Percentiles rank a stretch among this genome's conserved stretches.
Conservation (phyloP, 1,140 invertebrate species). For the Artemia franciscana region DNA sequence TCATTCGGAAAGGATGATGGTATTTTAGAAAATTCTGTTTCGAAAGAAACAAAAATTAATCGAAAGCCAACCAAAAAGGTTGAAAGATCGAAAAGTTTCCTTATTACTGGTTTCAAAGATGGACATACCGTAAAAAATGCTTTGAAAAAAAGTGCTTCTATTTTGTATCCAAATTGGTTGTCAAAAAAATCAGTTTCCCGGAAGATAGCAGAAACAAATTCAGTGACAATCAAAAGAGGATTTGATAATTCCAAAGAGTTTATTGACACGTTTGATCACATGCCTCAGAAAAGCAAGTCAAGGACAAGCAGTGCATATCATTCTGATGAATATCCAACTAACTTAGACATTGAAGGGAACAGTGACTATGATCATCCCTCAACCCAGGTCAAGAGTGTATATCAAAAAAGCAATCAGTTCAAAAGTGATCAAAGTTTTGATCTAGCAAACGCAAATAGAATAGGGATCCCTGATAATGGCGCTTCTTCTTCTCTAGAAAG, state of each 20-base stretch:
- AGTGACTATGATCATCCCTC: background rate
- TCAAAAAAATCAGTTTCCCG: background rate
- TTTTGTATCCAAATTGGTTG: constrained; percentile 7
- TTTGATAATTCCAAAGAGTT: no score
- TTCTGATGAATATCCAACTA: background rate
- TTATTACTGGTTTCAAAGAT: background rate
- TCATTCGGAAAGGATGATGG: background rate
- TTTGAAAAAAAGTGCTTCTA: constrained; percentile 7
- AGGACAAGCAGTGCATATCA: background rate
- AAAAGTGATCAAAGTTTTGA: background rate
- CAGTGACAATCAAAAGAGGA: no score
- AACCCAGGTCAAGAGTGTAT: background rate
- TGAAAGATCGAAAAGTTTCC: background rate
- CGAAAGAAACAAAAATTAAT: background rate
- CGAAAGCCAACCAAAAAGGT: background rate
- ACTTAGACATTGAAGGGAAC: background rate
- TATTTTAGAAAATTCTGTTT: background rate
- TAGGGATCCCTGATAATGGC: background rate
- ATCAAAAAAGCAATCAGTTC: no score
- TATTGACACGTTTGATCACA: background rate
- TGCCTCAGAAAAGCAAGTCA: background rate
- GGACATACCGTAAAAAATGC: constrained; percentile 4
- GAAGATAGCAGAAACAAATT: background rate
- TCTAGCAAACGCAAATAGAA: background rate
- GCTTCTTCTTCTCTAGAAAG: background rate